Base-by-base conservation (phyloP, 2,888 invertebrate species). In the Pseudococcus jackbeardsleyi region DNA sequence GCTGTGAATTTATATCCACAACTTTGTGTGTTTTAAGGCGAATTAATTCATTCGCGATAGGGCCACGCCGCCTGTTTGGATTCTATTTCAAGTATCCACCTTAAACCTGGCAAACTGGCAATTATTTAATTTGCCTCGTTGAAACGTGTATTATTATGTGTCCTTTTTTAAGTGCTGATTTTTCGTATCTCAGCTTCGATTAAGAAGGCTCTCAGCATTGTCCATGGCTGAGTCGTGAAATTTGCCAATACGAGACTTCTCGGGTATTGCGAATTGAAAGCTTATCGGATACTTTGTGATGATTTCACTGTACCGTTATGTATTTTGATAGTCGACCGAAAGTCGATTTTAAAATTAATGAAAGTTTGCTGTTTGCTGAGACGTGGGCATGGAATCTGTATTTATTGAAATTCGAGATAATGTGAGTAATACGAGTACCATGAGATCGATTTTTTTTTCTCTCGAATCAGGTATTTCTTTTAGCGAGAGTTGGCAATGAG, bases 1-100 rank as follows among this genome's bases (percentile, higher is more conserved):
- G 79, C 42, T 19, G 46, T 19, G 79, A 46, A 72, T 72, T 72
- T 72, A 72, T 72, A 72, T 64, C n/a, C n/a, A n/a, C 64, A 64
- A 64, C 64, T 64, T 64, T 64, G 64, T 64, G 22, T 22, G 15
- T 33, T 77, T 39, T 33, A n/a, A 77, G 8, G 15, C 15, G 39
- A 54, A 54, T 54, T 54, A 54, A 54, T 54, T 50, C 15, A 4
- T n/a, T n/a, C n/a, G 54, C 50, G 11, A 12, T 12, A 54, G 3
- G n/a, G 0, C n/a, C 42, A 42, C 42, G 42, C n/a, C n/a, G 54
- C 54, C 15, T 54, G 15, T 54, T 54, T 54, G 54, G 12, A 54
- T 54, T 7, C 15, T 15, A 15, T 54, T 50, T 50, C 15, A 50
- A 50, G 48, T 50, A 50, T 15, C 8, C 12, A 42, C 42, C 9